These are phyloP conservation scores for Blomia tropicalis DNA, from an alignment of 2,888 invertebrate species.

Conservation along the genomic window DNA sequence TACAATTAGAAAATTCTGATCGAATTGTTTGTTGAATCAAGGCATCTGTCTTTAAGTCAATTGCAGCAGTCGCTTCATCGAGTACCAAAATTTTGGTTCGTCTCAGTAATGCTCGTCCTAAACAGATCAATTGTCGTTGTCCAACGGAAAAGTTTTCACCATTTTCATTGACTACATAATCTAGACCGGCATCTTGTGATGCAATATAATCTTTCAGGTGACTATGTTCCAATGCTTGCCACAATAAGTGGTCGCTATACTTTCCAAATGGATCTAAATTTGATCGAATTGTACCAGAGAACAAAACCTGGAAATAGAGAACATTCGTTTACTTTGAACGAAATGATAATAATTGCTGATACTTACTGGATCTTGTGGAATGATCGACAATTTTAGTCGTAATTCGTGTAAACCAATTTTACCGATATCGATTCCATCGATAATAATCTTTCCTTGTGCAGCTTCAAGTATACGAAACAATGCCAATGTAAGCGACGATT, in stretches of 20 bases:
- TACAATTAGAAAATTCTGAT: constrained; percentile 65
- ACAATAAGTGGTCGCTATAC: constrained; percentile 40
- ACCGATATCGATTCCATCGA: constrained; percentile 33
- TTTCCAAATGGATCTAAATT: constrained; percentile 76
- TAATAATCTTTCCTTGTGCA: constrained; percentile 32
- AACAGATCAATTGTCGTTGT: constrained; percentile 19
- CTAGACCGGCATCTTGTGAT: constrained; percentile 34
- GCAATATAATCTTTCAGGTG: constrained; percentile 39
- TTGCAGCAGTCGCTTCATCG: constrained; percentile 40
- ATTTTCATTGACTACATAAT: constrained; percentile 38
- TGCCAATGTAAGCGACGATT: constrained; percentile 33
- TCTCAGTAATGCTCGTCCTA: constrained; percentile 15
- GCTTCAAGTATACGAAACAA: constrained; percentile 35
- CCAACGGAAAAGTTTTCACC: constrained; percentile 32
- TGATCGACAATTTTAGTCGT: constrained; percentile 34
- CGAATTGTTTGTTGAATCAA: constrained; percentile 58
- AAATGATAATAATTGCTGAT: not conserved
- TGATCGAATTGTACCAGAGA: constrained; percentile 72
- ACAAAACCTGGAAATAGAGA: constrained; percentile 74
- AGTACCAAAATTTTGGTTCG: constrained; percentile 35
- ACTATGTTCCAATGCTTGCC: constrained; percentile 42
- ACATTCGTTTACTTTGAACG: not conserved
- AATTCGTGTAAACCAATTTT: constrained; percentile 35
- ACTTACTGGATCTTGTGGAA: constrained; percentile 33
- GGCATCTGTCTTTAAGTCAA: constrained; percentile 38